Evolutionary conservation across 1,140 invertebrate genomes (phyloP).

Genomic region (Limonius californicus): DNA sequence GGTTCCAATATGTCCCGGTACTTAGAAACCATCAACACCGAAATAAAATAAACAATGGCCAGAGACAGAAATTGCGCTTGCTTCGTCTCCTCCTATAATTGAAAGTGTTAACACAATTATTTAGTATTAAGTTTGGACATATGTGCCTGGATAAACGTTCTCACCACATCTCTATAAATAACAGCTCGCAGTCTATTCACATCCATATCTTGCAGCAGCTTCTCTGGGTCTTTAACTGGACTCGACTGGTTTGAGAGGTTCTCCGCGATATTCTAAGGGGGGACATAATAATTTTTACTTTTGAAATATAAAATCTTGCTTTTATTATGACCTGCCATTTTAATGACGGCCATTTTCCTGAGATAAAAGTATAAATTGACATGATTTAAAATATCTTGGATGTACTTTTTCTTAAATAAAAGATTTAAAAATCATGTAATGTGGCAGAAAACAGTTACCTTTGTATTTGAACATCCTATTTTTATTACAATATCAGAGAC

Average conservation of each 20-base stretch:
- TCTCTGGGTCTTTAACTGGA: conserved; percentile 94
- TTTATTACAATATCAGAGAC: too few species aligned
- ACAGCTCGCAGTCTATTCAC: conserved; percentile 95
- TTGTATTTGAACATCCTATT: too few species aligned
- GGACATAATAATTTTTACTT: too few species aligned
- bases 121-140: conserved; percentile 11
- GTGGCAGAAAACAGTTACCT: too few species aligned
- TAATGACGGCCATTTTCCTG: too few species aligned
- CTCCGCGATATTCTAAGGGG: conserved; percentile 81
- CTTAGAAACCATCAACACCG: conserved; percentile 99
- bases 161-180: conserved; percentile 98
- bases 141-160: conserved; percentile 48
- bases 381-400: too few species aligned
- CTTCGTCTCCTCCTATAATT: conserved; percentile 92
- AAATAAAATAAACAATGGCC: conserved; percentile 98
- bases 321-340: too few species aligned
- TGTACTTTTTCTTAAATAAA: too few species aligned
- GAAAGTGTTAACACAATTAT: conserved; percentile 28
- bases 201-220: conserved; percentile 97
- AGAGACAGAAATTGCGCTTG: conserved; percentile 98
- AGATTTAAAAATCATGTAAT: too few species aligned
- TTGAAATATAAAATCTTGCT: too few species aligned
- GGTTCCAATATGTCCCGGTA: conserved; percentile 98
- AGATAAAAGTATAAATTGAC: too few species aligned
- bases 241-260: conserved; percentile 84